Evolutionary conservation across 2,888 invertebrate genomes (phyloP), one percentile per base, ranked within the genome.

Genomic region (Nudaria mundana): DNA sequence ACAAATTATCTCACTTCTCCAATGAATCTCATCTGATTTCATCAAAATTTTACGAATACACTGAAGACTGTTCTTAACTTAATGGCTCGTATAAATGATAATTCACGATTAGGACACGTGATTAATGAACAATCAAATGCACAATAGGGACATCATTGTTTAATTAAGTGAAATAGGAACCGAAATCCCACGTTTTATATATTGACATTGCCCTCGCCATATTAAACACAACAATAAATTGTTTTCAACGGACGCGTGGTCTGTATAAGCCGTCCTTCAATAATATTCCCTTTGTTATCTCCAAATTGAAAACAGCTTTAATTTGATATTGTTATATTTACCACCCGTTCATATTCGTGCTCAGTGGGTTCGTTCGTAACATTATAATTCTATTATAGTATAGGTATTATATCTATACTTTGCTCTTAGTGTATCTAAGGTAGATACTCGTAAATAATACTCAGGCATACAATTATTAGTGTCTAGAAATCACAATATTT

Each of bases 211-310:
- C 38, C 26, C 41, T 42, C 32, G 30, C 28, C 6, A 24, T 35
- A 55, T 35, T 37, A 36, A 12, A 39, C 40, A 44, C 40, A 30
- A 37, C 43, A 39, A 56, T 47, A 44, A 44, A 54, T 39, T 22
- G 35, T 37, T 44, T 32, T 25, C 37, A 41, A 41, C 47, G 41
- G 38, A 36, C 51, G 34, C 12, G 18, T 44, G 37, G 30, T 38
- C 35, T 29, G 38, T 39, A 44, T 40, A 46, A 49, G 36, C 51
- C 18, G 36, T 34, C 51, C 44, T 49, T 44, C 51, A 44, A 56
- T 58, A 40, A 59, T 58, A 52, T 51, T 44, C 57, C 48, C 37
- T 56, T 57, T 63, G 57, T 62, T 57, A 62, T 53, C 55, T 53
- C 44, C 35, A 52, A 54, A 63, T 59, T 64, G 59, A 56, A n/a